Conservation (phyloP, 1,140 invertebrate species). For the Macrotrachela quadricornifera region DNA sequence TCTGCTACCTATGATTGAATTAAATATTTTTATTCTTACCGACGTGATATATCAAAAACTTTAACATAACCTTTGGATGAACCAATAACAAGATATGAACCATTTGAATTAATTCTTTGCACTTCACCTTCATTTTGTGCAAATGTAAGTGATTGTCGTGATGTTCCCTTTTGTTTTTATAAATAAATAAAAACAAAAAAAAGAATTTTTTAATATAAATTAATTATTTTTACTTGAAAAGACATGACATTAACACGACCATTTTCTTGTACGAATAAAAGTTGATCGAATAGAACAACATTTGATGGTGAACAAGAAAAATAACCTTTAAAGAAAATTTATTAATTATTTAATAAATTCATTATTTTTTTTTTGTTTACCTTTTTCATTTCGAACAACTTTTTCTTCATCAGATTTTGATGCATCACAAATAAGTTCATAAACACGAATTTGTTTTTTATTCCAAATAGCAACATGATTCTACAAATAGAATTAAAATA, state of each 20-base stretch:
- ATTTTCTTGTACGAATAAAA: conserved; percentile 44
- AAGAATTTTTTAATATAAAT: conserved; percentile 1
- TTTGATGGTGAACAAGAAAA: conserved; percentile 47
- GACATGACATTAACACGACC: conserved; percentile 37
- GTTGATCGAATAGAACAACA: conserved; percentile 46
- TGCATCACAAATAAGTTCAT: conserved; percentile 31
- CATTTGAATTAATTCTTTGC: conserved; percentile 57
- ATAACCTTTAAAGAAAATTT: too few species aligned
- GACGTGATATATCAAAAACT: conserved; percentile 62
- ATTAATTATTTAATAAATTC: too few species aligned
- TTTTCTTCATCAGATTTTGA: conserved; percentile 15
- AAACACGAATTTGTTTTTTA: conserved; percentile 45
- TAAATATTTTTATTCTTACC: conserved; percentile 33
- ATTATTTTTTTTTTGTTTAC: too few species aligned
- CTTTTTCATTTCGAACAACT: conserved; percentile 16
- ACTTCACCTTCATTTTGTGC: conserved; percentile 56
- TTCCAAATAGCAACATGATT: conserved; percentile 56
- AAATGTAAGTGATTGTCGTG: conserved; percentile 48
- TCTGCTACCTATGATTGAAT: background rate
- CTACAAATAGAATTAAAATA: too few species aligned
- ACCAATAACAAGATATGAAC: conserved; percentile 56
- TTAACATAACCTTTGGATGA: conserved; percentile 67
- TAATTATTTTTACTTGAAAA: conserved; percentile 22
- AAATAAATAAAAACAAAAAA: conserved; percentile 5
- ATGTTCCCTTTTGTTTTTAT: conserved; percentile 47